Conservation (phyloP, 2,888 invertebrate species). For the Hypolimnas misippus region DNA sequence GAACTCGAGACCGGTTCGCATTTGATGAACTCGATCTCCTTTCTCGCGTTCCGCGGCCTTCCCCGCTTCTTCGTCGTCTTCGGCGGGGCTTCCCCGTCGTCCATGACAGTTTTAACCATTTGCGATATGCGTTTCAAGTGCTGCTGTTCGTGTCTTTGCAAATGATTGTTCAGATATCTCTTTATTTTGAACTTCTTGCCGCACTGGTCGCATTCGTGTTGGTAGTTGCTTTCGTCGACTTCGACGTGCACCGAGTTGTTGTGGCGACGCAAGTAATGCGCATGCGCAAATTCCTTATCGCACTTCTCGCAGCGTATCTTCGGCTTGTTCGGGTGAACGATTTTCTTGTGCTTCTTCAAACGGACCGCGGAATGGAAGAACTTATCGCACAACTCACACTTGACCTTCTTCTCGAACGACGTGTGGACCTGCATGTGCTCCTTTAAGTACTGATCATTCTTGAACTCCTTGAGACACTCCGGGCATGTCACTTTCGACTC, state of each 20-base stretch:
- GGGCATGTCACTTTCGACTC: slow-evolving; percentile 77
- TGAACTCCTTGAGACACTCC: slow-evolving; percentile 75
- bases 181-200: slow-evolving; percentile 76
- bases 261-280: slow-evolving; percentile 70
- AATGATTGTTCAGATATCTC: slow-evolving; percentile 70
- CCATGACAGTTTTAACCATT: slow-evolving; percentile 76
- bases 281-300: slow-evolving; percentile 75
- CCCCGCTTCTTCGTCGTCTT: slow-evolving; percentile 51
- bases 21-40: slow-evolving; percentile 76
- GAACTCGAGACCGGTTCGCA: slow-evolving; percentile 74
- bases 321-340: slow-evolving; percentile 73
- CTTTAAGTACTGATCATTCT: slow-evolving; percentile 75
- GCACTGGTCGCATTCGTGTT: slow-evolving; percentile 72
- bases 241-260: slow-evolving; percentile 73
- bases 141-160: slow-evolving; percentile 76
- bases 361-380: slow-evolving; percentile 72
- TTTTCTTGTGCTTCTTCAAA: slow-evolving; percentile 76
- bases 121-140: slow-evolving; percentile 73
- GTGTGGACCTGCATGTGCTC: slow-evolving; percentile 79
- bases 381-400: slow-evolving; percentile 76
- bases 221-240: slow-evolving; percentile 66
- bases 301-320: slow-evolving; percentile 74
- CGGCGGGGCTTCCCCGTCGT: slow-evolving; percentile 52
- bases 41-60: slow-evolving; percentile 54
- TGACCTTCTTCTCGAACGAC: slow-evolving; percentile 68